Evolutionary conservation across 2,888 invertebrate genomes (phyloP), one percentile per base, ranked within the genome.

Genomic region (Mesorhabditis belari): DNA sequence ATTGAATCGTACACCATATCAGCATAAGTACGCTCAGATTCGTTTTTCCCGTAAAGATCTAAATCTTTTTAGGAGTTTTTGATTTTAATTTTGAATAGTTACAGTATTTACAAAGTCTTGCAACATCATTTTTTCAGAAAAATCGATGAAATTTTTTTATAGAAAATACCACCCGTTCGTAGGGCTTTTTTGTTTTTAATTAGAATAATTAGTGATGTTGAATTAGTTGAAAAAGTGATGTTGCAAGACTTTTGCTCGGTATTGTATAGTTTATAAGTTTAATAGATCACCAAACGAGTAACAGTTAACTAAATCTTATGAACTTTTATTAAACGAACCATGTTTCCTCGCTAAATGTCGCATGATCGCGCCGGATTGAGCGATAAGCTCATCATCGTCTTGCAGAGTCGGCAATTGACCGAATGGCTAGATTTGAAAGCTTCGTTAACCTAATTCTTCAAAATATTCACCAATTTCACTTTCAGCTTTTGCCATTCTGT

Each of bases 1-100:
- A 72, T 24, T 27, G 69, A 70, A 19, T 75, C 75, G 57, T 55
- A 65, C 65, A 73, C 63, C 66, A 73, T 65, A 64, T 75, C 75
- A 49, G 65, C 60, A 63, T 65, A 67, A 4, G 66, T 67, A 6
- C 58, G 60, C 54, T 75, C 75, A 4, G 59, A 55, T 55, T 75
- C 73, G 25, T 55, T 67, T n/a, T 35, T 51, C 1, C 75, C 75
- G 56, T 66, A 64, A 25, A 75, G 66, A 24, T 67, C 73, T 71
- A 57, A 24, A 67, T 54, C 17, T n/a, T n/a, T n/a, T n/a, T n/a
- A n/a, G 9, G 5, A 23, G 35, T 19, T 21, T 24, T 17, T 29
- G 17, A 29, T 17, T 52, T 21, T 51, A 19, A 19, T 5, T 9
- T 5, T 51, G 17, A 25, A 17, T 24, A 3, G 17, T 5, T 17